Percentiles rank a stretch among this genome's conserved stretches.
Conservation (phyloP, 2,797 vertebrate genomes). For the Chiloscyllium punctatum region DNA sequence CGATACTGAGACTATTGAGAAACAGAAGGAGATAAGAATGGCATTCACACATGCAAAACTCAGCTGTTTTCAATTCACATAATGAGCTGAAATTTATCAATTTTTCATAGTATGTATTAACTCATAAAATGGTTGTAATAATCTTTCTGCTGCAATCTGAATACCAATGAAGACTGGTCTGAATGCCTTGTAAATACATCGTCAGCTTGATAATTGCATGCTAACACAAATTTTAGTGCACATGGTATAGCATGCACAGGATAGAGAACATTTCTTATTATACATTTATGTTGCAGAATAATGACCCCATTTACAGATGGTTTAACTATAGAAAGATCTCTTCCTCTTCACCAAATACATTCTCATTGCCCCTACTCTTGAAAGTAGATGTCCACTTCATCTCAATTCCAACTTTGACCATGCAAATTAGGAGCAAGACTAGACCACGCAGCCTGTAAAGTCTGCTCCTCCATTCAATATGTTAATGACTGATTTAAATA, state of each 20-base stretch:
- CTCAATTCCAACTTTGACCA: not conserved
- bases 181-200: not conserved
- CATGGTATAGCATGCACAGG: not conserved
- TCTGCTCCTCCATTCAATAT: too few species aligned
- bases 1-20: slow-evolving; percentile 73
- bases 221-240: not conserved
- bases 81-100: not conserved
- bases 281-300: not conserved
- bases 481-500: too few species aligned
- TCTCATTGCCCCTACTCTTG: not conserved
- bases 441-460: too few species aligned
- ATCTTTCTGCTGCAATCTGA: not conserved
- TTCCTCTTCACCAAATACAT: not conserved
- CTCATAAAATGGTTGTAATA: not conserved
- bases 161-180: not conserved
- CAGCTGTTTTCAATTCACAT: not conserved
- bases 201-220: not conserved
- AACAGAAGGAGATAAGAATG: slow-evolving; percentile 11
- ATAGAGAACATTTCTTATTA: not conserved
- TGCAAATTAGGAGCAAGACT: too few species aligned
- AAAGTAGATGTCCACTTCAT: not conserved
- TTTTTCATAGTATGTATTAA: not conserved
- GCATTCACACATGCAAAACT: not conserved
- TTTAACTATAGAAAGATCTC: not conserved
- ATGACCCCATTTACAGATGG: not conserved